Conservation (phyloP, 2,113 vertebrate genomes). For the Phodopus roborovskii region DNA sequence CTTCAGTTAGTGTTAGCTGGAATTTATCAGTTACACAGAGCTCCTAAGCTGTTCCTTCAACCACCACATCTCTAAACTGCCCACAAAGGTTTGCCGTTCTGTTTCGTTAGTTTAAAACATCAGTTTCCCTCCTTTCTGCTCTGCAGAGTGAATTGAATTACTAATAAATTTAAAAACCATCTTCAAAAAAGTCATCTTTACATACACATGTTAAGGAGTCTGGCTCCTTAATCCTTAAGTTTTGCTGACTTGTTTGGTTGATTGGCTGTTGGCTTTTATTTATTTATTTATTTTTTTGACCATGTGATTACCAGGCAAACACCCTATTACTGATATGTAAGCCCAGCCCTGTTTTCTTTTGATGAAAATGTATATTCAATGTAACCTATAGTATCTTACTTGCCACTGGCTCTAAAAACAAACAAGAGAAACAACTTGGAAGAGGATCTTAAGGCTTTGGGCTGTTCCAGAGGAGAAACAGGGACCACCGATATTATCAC, state of each 20-base stretch:
- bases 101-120: not conserved
- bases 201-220: not conserved
- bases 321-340: not conserved
- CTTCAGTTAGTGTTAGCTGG: not conserved
- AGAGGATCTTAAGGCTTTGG: not conserved
- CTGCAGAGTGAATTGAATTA: not conserved
- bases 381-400: not conserved
- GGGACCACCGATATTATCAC: not conserved
- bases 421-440: not conserved
- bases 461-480: not conserved
- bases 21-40: not conserved
- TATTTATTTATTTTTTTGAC: not conserved
- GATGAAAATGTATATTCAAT: not conserved
- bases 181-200: not conserved
- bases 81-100: not conserved
- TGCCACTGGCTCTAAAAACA: not conserved
- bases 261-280: not conserved
- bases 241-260: not conserved
- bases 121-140: not conserved
- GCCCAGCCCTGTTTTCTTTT: conserved; percentile 20
- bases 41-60: not conserved
- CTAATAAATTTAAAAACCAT: conserved; percentile 26
- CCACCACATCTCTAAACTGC: not conserved
- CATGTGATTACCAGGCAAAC: not conserved
- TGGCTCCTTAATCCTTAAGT: not conserved